Evolutionary conservation across 2,113 vertebrate genomes (phyloP).

Genomic region (Strix aluco): DNA sequence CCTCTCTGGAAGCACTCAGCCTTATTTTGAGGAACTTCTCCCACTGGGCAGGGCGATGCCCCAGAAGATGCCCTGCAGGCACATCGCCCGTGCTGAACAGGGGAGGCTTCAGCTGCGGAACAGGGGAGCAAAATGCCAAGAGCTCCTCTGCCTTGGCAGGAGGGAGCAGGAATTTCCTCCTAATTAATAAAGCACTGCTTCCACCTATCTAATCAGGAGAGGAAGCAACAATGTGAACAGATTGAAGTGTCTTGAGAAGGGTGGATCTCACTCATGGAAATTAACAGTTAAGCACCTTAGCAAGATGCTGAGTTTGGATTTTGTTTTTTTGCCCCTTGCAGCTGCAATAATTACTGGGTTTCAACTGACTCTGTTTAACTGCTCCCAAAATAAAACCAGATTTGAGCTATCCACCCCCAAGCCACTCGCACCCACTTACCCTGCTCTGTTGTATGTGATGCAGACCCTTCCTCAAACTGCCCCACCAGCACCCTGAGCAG

Average conservation of each 20-base stretch:
- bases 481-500: neutral
- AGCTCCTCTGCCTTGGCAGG: neutral
- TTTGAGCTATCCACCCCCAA: neutral
- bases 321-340: constrained; percentile 1
- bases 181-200: constrained; percentile 34
- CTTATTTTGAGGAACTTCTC: neutral
- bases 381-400: constrained; percentile 22
- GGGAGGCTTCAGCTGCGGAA: neutral
- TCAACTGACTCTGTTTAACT: neutral
- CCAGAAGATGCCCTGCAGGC: neutral
- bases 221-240: neutral
- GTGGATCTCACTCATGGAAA: constrained; percentile 30
- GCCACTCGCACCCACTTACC: neutral
- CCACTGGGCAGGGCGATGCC: neutral
- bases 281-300: constrained; percentile 48
- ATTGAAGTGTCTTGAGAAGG: constrained; percentile 28
- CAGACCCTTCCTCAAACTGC: neutral
- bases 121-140: neutral
- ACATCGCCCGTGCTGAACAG: neutral
- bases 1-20: neutral
- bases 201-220: constrained; percentile 16
- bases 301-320: constrained; percentile 31
- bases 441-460: neutral
- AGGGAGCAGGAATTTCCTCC: neutral
- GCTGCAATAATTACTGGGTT: constrained; percentile 30